Evolutionary conservation across 2,888 invertebrate genomes (phyloP), one percentile per base, ranked within the genome.

Genomic region (Gymnosoma rotundatum): DNA sequence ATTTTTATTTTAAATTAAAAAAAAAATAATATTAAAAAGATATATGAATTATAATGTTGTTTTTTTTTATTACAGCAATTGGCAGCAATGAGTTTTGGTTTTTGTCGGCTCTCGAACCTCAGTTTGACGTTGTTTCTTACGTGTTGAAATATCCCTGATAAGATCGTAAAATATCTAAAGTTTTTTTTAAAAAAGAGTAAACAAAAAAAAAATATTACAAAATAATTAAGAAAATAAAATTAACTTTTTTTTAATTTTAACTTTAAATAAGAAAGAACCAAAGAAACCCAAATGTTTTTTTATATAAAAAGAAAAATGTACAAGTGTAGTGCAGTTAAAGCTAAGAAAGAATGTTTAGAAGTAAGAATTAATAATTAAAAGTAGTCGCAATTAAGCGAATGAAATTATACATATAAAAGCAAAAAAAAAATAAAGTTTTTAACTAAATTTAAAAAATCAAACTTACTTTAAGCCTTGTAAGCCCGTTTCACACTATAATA

Each of bases 121-220:
- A 88, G 91, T 91, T 89, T 92, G 91, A 89, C 92, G 92, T 88
- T 90, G 91, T 89, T 92, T 92, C 88, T 93, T 93, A 88, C 92
- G 92, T 88, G 91, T 90, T 89, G 92, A 91, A 88, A 93, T 92
- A 90, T 92, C 92, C 90, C 91, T 92, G 91, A 93, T 92, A 88
- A 93, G 91, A 90, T 93, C 92, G 88, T 91, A 93, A 91, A 93
- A 93, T 88, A 92, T 92, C 93, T 93, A 83, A 85, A 78, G 16
- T 54, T 52, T 61, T 16, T 25, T 25, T 25, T 25, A 25, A 25
- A 25, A 0, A 21, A 60, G 58, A 78, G n/a, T 74, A 21, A 14
- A 73, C n/a, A 72, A 56, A 70, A 64, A 64, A 36, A 6, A 48
- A 16, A 56, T 48, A n/a, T 60, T 20, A 67, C 20, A 54, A 54